Conservation (phyloP, 2,888 invertebrate species). For the Cheilosia variabilis region DNA sequence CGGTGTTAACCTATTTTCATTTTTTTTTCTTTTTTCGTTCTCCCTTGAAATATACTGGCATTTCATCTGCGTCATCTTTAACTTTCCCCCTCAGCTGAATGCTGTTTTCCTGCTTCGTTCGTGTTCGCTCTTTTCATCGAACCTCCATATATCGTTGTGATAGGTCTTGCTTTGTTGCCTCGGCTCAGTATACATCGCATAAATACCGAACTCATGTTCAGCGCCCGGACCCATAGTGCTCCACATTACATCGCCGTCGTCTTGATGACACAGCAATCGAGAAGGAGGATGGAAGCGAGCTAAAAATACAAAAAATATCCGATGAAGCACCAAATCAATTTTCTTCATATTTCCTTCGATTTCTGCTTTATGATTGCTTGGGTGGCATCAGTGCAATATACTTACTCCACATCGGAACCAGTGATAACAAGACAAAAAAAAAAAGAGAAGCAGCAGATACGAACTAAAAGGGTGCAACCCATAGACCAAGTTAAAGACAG, state of each 20-base stretch:
- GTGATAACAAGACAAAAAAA: conserved; percentile 21
- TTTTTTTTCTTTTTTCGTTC: conserved; percentile 26
- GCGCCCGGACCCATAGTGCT: conserved; percentile 12
- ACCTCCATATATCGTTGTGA: conserved; percentile 20
- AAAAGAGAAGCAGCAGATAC: not conserved
- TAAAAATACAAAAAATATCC: not conserved
- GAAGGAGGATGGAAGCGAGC: not conserved
- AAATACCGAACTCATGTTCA: conserved; percentile 9
- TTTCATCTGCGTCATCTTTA: conserved; percentile 57
- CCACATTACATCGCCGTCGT: conserved; percentile 41
- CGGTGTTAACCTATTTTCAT: conserved; percentile 70
- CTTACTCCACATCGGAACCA: conserved; percentile 44
- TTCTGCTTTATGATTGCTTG: conserved; percentile 66
- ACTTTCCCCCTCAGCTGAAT: conserved; percentile 36
- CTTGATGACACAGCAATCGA: conserved; percentile 55
- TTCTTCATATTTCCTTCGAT: conserved; percentile 70
- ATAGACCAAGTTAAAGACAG: conserved; percentile 46
- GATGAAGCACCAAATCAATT: conserved; percentile 70
- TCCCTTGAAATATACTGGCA: conserved; percentile 32
- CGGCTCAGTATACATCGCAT: conserved; percentile 18
- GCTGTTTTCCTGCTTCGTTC: conserved; percentile 13
- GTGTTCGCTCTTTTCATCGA: conserved; percentile 46
- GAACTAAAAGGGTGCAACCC: conserved; percentile 51
- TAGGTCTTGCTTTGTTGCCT: conserved; percentile 48
- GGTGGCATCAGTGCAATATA: conserved; percentile 51